These are phyloP conservation scores for Acleris literana DNA, from an alignment of 2,888 invertebrate genomes.

Conservation along the genomic window DNA sequence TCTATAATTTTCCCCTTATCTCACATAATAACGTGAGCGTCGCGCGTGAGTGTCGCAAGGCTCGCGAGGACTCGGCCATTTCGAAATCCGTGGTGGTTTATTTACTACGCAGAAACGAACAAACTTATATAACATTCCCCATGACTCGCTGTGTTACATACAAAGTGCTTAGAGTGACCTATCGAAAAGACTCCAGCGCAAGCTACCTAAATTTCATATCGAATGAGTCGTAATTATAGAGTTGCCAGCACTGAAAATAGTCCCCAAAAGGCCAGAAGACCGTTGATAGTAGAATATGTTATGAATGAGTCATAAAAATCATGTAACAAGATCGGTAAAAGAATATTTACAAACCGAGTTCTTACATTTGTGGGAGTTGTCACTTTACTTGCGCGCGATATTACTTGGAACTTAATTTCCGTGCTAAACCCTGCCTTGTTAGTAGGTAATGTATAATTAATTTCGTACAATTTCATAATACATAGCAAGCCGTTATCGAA, in stretches of 20 bases:
- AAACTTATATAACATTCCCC: slow-evolving; percentile 14
- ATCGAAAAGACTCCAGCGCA: neutral
- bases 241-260: too few species aligned
- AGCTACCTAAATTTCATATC: neutral
- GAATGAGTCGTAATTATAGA: too few species aligned
- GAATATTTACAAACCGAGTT: slow-evolving; percentile 7
- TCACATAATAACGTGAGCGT: neutral
- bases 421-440: too few species aligned
- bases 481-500: too few species aligned
- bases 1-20: neutral
- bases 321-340: too few species aligned
- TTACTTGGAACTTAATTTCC: too few species aligned
- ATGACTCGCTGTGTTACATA: slow-evolving; percentile 6
- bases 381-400: too few species aligned
- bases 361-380: too few species aligned
- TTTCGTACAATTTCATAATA: too few species aligned
- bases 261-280: neutral
- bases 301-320: too few species aligned
- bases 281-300: too few species aligned
- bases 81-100: slow-evolving; percentile 17
- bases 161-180: neutral
- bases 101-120: slow-evolving; percentile 16
- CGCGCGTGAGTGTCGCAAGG: slow-evolving; percentile 7
- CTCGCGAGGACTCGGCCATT: slow-evolving; percentile 11
- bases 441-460: too few species aligned